Conservation (phyloP, 2,888 invertebrate genomes). For the Apodemia duryi region DNA sequence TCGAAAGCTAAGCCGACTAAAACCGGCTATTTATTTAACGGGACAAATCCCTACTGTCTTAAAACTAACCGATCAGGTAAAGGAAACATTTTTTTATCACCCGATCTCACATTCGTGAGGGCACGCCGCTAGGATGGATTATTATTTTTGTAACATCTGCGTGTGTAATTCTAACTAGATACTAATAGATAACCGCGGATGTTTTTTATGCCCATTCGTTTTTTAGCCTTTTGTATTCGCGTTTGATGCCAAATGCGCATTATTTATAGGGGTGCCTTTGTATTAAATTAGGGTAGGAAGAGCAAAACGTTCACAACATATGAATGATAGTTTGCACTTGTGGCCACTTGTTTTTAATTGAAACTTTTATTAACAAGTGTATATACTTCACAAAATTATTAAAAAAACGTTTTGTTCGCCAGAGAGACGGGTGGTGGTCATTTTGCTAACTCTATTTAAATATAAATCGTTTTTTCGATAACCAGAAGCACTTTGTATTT, state of each 20-base stretch:
- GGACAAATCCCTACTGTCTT: constrained; percentile 47
- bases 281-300: constrained; percentile 40
- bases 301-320: constrained; percentile 40
- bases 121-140: constrained; percentile 48
- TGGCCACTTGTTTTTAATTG: constrained; percentile 70
- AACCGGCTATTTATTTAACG: constrained; percentile 52
- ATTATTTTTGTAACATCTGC: constrained; percentile 74
- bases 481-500: too few relatives aligned
- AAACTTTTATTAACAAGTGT: constrained; percentile 62
- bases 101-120: constrained; percentile 30
- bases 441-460: too few relatives aligned
- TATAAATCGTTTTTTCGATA: too few relatives aligned
- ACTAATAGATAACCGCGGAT: constrained; percentile 78
- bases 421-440: too few relatives aligned
- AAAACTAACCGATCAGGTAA: constrained; percentile 45
- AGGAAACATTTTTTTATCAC: constrained; percentile 32
- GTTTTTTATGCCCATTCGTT: constrained; percentile 69
- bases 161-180: constrained; percentile 73
- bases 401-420: too few relatives aligned
- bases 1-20: constrained; percentile 31
- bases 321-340: constrained; percentile 67
- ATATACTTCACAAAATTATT: constrained; percentile 8
- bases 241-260: constrained; percentile 66
- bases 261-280: constrained; percentile 62
- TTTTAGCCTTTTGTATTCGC: constrained; percentile 69